These are phyloP conservation scores for Schrankia costaestrigalis DNA, from an alignment of 2,888 invertebrate genomes.

Conservation along the genomic window DNA sequence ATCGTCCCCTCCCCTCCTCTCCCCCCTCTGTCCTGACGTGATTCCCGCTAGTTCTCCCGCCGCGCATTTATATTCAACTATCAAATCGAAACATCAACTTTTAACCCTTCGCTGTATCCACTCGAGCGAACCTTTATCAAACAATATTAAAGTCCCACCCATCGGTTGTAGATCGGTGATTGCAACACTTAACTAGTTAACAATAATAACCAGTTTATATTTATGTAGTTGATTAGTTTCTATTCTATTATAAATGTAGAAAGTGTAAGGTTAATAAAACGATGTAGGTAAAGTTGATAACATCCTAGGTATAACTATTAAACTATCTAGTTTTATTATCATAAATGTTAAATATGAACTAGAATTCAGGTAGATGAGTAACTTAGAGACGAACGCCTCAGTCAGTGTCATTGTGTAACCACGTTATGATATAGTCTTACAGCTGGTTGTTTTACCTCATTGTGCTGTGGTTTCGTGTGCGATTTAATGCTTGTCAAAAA, in stretches of 20 bases:
- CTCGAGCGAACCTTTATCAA: background rate
- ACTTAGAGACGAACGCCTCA: too few relatives aligned
- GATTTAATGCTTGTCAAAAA: too few relatives aligned
- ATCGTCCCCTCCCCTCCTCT: constrained; percentile 4
- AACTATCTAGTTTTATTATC: too few relatives aligned
- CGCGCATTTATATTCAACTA: constrained; percentile 16
- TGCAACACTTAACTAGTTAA: constrained; percentile 1
- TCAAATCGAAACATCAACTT: constrained; percentile 15
- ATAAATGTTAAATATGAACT: too few relatives aligned
- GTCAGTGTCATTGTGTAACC: too few relatives aligned
- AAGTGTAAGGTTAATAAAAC: background rate
- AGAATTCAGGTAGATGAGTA: too few relatives aligned
- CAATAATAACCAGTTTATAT: constrained; percentile 1
- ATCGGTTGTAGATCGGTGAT: constrained; percentile 1
- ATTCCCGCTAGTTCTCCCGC: constrained; percentile 31
- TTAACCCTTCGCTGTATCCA: constrained; percentile 8
- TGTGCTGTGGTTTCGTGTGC: too few relatives aligned
- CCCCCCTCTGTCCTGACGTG: constrained; percentile 13
- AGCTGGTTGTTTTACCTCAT: too few relatives aligned
- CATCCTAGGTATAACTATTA: too few relatives aligned
- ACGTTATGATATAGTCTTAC: too few relatives aligned
- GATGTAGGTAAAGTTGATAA: constrained; percentile 1
- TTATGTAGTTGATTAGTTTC: constrained; percentile 1
- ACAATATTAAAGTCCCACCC: constrained; percentile 5
- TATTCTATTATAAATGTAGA: constrained; percentile 6